Percentiles rank a stretch among this genome's conserved stretches.
phyloP scores from a whole-genome alignment of 2,797 vertebrate genomes.

The Linurgus olivaceus region DNA sequence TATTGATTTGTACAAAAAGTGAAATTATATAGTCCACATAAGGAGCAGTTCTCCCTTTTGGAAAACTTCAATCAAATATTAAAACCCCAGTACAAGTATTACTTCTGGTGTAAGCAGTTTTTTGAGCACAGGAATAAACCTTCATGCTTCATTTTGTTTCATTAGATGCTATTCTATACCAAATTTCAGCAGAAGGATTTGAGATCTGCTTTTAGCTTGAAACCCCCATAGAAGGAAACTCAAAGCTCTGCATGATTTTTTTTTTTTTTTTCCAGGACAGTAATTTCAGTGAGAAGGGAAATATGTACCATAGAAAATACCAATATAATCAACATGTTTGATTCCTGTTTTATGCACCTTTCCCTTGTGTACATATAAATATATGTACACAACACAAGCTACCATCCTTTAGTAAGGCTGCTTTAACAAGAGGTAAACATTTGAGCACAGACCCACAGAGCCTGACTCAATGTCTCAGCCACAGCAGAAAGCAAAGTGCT shows the following conservation, averaged over 20 bases:
- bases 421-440: neutral
- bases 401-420: neutral
- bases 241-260: neutral
- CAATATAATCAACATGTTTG: neutral
- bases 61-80: neutral
- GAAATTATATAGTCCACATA: neutral
- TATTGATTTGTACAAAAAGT: neutral
- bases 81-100: neutral
- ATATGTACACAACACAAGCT: neutral
- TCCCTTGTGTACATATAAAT: neutral
- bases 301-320: neutral
- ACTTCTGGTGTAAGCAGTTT: neutral
- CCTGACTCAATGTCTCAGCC: neutral
- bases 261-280: neutral
- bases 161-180: neutral
- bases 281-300: neutral
- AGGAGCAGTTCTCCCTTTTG: neutral
- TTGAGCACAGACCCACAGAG: neutral
- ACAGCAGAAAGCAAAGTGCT: neutral
- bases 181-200: conserved; percentile 35
- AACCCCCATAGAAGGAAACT: neutral
- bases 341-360: neutral
- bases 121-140: neutral
- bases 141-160: neutral
- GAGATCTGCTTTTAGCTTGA: neutral